phyloP scores from a whole-genome alignment of 2,113 vertebrate species.

The Ameiurus melas region DNA sequence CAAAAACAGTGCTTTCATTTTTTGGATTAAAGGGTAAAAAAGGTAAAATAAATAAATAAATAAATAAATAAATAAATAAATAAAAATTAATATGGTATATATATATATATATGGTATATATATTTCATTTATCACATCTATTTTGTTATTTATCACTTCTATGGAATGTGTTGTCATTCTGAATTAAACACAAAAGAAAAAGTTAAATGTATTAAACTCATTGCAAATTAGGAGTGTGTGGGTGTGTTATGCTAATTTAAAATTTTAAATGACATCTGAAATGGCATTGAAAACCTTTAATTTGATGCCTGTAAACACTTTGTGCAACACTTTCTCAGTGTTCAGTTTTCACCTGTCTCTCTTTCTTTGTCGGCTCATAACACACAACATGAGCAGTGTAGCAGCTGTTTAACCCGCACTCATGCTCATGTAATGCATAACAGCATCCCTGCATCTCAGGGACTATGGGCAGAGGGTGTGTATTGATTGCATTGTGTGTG shows the following conservation, averaged over 20 bases:
- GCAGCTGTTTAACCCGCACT: background rate
- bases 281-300: background rate
- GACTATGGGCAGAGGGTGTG: background rate
- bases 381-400: background rate
- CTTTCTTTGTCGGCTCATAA: background rate
- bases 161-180: too few relatives aligned
- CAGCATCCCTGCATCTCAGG: background rate
- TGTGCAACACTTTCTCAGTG: background rate
- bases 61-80: too few relatives aligned
- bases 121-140: background rate
- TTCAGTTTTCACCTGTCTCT: background rate
- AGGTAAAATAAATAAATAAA: background rate
- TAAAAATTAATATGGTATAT: too few relatives aligned
- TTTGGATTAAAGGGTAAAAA: background rate
- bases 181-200: background rate
- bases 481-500: constrained; percentile 21
- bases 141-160: too few relatives aligned
- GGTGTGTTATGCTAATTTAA: background rate
- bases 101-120: too few relatives aligned
- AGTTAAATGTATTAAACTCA: background rate
- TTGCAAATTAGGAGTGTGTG: background rate
- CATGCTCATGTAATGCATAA: constrained; percentile 1
- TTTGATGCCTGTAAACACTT: background rate
- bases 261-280: background rate
- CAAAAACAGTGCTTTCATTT: too few relatives aligned